Percentiles rank a stretch among this genome's conserved stretches.
phyloP scores from a whole-genome alignment of 2,888 invertebrate genomes.

The Stictocephala bisonia region DNA sequence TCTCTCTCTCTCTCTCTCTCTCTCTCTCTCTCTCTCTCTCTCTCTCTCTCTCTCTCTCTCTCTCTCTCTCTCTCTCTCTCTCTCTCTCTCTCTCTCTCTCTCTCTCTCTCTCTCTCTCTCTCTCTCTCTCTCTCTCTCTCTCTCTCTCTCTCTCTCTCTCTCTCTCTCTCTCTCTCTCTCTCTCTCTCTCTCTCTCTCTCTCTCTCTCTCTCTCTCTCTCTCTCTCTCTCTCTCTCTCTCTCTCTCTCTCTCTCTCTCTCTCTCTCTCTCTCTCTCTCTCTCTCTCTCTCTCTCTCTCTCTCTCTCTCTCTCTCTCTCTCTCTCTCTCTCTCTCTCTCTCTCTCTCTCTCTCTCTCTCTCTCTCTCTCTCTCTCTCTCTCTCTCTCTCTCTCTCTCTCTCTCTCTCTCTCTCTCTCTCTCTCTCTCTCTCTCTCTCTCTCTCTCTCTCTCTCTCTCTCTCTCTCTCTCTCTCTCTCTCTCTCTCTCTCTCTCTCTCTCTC shows the following conservation, averaged over 20 bases:
- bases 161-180: not conserved
- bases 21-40: not conserved
- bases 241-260: not conserved
- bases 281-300: not conserved
- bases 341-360: not conserved
- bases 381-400: not conserved
- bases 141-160: not conserved
- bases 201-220: not conserved
- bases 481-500: not conserved
- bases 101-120: not conserved
- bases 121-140: not conserved
- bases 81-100: not conserved
- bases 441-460: not conserved
- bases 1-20: not conserved
- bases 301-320: not conserved
- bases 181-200: not conserved
- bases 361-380: not conserved
- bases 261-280: slow-evolving; percentile 1
- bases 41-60: not conserved
- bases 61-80: not conserved
- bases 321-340: not conserved
- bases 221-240: not conserved
- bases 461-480: not conserved
- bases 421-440: not conserved
- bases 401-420: not conserved